These are phyloP conservation scores for Sebastes kiyomatsui DNA, from an alignment of 2,797 vertebrate genomes.

Conservation along the genomic window DNA sequence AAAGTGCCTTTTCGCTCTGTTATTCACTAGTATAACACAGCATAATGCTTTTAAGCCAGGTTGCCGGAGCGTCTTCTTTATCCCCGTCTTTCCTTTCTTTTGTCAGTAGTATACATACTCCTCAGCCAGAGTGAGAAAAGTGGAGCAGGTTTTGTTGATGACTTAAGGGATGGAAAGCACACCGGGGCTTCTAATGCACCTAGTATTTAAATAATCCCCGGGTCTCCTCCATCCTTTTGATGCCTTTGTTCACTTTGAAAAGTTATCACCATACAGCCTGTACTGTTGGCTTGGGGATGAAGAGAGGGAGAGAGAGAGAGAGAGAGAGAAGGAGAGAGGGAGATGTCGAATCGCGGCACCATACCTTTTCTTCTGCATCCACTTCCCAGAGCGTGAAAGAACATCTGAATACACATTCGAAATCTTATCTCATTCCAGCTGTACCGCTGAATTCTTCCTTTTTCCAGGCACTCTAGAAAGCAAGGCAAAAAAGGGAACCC, in stretches of 20 bases:
- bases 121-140: conserved; percentile 75
- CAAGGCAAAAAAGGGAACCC: conserved; percentile 67
- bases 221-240: conserved; percentile 81
- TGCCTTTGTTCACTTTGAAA: conserved; percentile 85
- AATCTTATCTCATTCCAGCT: conserved; percentile 80
- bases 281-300: conserved; percentile 72
- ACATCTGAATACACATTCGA: conserved; percentile 81
- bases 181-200: conserved; percentile 81
- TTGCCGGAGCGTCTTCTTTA: conserved; percentile 63
- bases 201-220: conserved; percentile 86
- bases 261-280: conserved; percentile 82
- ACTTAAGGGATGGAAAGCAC: conserved; percentile 82
- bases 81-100: conserved; percentile 66
- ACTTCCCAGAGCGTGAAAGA: conserved; percentile 78
- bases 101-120: conserved; percentile 72
- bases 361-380: conserved; percentile 77
- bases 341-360: conserved; percentile 64
- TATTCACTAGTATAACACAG: conserved; percentile 67
- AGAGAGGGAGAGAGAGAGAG: conserved; percentile 12
- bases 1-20: conserved; percentile 40
- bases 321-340: conserved; percentile 16
- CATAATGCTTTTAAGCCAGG: conserved; percentile 77
- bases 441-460: conserved; percentile 72
- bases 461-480: conserved; percentile 69
- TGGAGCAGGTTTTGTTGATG: conserved; percentile 80